Evolutionary conservation across 2,888 invertebrate genomes (phyloP).

Genomic region (Hemistola chrysoprasaria): DNA sequence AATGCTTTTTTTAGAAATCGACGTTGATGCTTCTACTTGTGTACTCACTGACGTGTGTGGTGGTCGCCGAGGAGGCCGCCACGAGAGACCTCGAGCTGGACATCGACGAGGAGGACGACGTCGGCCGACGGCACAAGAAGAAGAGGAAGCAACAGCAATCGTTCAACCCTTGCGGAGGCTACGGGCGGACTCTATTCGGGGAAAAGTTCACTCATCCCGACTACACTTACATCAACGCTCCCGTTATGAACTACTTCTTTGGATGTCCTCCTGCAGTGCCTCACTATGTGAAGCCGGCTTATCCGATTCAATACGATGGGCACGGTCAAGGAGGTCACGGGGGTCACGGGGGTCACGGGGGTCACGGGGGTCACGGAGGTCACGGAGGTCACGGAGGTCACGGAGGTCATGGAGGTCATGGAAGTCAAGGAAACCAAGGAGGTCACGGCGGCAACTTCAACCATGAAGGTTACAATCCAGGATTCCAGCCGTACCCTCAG

Average conservation of each 20-base stretch:
- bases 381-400: conserved; percentile 33
- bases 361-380: too few relatives aligned
- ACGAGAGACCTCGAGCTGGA: conserved; percentile 47
- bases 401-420: conserved; percentile 38
- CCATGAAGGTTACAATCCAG: conserved; percentile 23
- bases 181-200: conserved; percentile 46
- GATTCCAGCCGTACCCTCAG: conserved; percentile 11
- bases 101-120: conserved; percentile 48
- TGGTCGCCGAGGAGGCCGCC: conserved; percentile 39
- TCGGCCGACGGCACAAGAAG: conserved; percentile 57
- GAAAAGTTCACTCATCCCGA: conserved; percentile 54
- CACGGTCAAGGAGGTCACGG: conserved; percentile 39
- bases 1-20: conserved; percentile 45
- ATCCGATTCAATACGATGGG: conserved; percentile 33
- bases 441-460: conserved; percentile 20
- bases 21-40: conserved; percentile 44
- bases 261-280: conserved; percentile 45
- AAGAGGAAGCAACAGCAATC: conserved; percentile 58
- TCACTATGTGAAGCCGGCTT: conserved; percentile 26
- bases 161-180: conserved; percentile 51
- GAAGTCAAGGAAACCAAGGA: conserved; percentile 13
- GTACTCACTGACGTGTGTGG: conserved; percentile 34
- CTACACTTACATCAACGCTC: conserved; percentile 66
- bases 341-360: conserved; percentile 12
- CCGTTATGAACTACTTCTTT: conserved; percentile 69